phyloP scores from a whole-genome alignment of 2,888 invertebrate species.

The Magallana nippona region DNA sequence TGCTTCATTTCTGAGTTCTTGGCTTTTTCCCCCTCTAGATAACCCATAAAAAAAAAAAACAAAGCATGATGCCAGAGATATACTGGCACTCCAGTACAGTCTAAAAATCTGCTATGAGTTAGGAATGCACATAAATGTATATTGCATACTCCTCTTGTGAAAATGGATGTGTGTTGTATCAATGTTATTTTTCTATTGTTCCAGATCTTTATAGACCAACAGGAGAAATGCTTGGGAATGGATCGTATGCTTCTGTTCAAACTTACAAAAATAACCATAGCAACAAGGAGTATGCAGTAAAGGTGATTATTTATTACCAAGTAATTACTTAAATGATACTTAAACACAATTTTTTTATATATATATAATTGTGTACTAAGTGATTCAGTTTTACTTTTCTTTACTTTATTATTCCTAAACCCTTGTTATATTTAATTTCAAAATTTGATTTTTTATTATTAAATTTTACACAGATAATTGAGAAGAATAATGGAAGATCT shows the following conservation, averaged over 20 bases:
- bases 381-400: not conserved
- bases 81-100: not conserved
- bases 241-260: conserved; percentile 97
- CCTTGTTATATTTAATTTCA: too few relatives aligned
- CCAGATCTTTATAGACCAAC: conserved; percentile 96
- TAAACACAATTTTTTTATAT: not conserved
- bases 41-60: not conserved
- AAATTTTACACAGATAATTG: conserved; percentile 85
- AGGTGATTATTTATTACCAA: conserved; percentile 80
- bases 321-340: too few relatives aligned
- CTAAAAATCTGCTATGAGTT: not conserved
- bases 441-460: not conserved
- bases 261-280: conserved; percentile 95
- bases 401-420: too few relatives aligned
- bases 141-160: not conserved
- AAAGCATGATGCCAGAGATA: conserved; percentile 6
- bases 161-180: not conserved
- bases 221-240: conserved; percentile 96
- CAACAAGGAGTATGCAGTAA: conserved; percentile 96
- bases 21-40: not conserved
- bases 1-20: not conserved
- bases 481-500: conserved; percentile 96
- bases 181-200: conserved; percentile 52
- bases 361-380: not conserved
- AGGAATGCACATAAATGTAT: too few relatives aligned